These are phyloP conservation scores for Drosophila heteroneura DNA, from an alignment of 2,888 invertebrate genomes.

Conservation along the genomic window DNA sequence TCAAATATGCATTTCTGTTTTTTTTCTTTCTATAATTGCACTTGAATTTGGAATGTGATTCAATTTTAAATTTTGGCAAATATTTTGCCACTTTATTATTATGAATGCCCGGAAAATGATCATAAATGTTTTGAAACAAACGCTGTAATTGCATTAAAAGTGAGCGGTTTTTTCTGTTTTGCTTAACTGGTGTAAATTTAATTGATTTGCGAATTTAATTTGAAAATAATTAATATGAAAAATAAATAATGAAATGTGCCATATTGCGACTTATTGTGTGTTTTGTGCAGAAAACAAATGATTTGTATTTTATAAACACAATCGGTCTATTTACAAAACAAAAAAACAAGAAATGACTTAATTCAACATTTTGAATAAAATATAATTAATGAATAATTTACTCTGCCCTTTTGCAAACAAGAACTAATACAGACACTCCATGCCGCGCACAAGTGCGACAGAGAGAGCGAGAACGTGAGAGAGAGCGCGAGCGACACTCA, in stretches of 20 bases:
- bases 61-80: neutral
- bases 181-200: neutral
- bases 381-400: slow-evolving; percentile 71
- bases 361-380: slow-evolving; percentile 40
- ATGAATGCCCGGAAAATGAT: neutral
- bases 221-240: neutral
- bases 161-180: neutral
- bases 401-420: slow-evolving; percentile 73
- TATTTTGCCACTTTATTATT: neutral
- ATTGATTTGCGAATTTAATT: slow-evolving; percentile 1
- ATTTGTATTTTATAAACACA: neutral
- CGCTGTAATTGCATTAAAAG: neutral
- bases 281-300: neutral
- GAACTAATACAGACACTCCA: slow-evolving; percentile 70
- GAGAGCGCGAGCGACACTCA: slow-evolving; percentile 54
- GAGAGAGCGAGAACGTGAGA: slow-evolving; percentile 33
- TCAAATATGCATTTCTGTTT: slow-evolving; percentile 8
- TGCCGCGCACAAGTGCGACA: slow-evolving; percentile 68
- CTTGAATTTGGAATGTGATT: neutral
- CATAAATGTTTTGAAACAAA: neutral
- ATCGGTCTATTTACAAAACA: neutral
- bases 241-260: slow-evolving; percentile 1
- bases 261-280: slow-evolving; percentile 2
- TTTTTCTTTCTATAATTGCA: slow-evolving; percentile 4
- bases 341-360: neutral